Evolutionary conservation across 1,140 invertebrate species (phyloP), one percentile per base, ranked within the genome.

Genomic region (Drosophila auraria): DNA sequence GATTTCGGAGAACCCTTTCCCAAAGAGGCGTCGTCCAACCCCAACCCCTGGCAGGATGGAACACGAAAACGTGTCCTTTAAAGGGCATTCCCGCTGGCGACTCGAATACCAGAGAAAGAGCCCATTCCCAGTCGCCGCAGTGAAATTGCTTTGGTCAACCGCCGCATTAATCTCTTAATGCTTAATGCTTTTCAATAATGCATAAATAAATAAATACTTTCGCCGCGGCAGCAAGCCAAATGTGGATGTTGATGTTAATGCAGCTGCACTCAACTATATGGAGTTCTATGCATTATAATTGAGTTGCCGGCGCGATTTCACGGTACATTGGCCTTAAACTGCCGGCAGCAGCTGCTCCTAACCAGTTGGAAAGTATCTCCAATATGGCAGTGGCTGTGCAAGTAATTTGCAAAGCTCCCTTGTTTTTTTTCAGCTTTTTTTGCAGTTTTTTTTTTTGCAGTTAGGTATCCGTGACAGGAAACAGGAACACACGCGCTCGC

Each of bases 321-420:
- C 66, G 77, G 66, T 17, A 79, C 77, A 79, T 79, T 79, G 78
- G 65, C 65, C 63, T 79, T 64, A 79, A 78, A 69, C 65, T 69
- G 64, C 50, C 57, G 56, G 33, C 58, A 73, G 49, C 73, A 77
- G 73, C 74, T 62, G 74, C 74, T 63, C 33, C 42, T 45, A 50
- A 20, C 27, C 45, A 40, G 53, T 56, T 38, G 53, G 53, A 56
- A 56, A 56, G 53, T 56, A 56, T 56, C 53, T 56, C 17, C 53
- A 38, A 56, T 56, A 56, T 38, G 53, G 53, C 17, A 15, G 36
- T 36, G 53, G 25, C 36, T 64, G 60, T 58, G 44, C 83, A 83
- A 87, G 75, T 83, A 83, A 83, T 87, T 87, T 87, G 70, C 80
- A 80, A 59, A 71, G 69, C 70, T 49, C 61, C 73, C 63, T 66